Evolutionary conservation across 1,140 invertebrate species (phyloP).

Genomic region (Latrodectus geometricus): DNA sequence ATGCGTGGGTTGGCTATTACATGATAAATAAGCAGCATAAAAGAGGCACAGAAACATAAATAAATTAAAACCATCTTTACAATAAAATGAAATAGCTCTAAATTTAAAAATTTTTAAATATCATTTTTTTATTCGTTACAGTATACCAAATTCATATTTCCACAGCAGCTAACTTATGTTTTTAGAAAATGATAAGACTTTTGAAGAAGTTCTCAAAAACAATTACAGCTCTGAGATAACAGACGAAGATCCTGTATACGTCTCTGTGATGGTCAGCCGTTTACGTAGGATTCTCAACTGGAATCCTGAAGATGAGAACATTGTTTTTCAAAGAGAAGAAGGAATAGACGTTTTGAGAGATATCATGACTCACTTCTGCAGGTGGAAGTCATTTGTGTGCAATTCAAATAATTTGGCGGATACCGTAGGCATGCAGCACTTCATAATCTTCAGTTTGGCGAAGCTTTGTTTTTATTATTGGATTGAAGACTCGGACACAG

Average conservation of each 20-base stretch:
- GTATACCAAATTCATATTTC: neutral
- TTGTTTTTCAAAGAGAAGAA: neutral
- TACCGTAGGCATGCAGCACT: conserved; percentile 17
- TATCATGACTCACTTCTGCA: neutral
- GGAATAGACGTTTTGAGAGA: conserved; percentile 8
- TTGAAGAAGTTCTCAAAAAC: conserved; percentile 10
- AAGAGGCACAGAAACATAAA: too few species aligned
- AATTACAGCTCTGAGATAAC: neutral
- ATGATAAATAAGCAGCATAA: too few species aligned
- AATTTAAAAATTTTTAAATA: too few species aligned
- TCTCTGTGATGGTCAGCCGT: neutral
- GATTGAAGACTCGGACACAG: conserved; percentile 17
- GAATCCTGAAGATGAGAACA: conserved; percentile 5
- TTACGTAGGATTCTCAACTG: conserved; percentile 23
- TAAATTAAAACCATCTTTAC: too few species aligned
- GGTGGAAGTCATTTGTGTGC: conserved; percentile 1
- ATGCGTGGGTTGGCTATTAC: too few species aligned
- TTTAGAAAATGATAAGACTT: conserved; percentile 6
- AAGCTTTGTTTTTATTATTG: conserved; percentile 43
- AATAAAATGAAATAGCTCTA: too few species aligned
- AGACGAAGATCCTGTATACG: conserved; percentile 2
- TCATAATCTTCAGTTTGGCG: conserved; percentile 17
- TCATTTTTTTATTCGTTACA: neutral
- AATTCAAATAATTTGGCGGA: conserved; percentile 6
- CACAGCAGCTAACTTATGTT: neutral